phyloP scores from a whole-genome alignment of 2,797 vertebrate species.

The Urocyon cinereoargenteus region DNA sequence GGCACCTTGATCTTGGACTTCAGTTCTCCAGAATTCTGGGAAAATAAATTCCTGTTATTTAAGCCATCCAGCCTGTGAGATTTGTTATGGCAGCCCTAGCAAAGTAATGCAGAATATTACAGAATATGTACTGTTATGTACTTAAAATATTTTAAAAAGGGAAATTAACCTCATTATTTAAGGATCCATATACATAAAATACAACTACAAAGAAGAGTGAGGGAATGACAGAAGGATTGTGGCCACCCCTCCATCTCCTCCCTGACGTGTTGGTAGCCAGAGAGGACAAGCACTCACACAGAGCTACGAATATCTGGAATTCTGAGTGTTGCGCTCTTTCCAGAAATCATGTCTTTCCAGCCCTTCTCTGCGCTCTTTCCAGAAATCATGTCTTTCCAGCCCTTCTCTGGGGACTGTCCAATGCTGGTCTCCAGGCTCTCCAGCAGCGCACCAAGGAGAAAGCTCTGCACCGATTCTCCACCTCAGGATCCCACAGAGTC shows the following conservation, averaged over 20 bases:
- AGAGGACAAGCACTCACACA: no score
- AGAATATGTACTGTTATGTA: background rate
- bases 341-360: background rate
- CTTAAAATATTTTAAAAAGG: background rate
- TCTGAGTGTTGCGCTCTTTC: background rate
- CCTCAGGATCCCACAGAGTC: background rate
- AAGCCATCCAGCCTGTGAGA: background rate
- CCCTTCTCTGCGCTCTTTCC: background rate
- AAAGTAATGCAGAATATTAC: no score
- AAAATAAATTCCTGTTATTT: background rate
- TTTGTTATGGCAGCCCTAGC: background rate
- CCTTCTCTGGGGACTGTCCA: no score
- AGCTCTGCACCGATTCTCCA: background rate
- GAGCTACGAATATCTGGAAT: background rate
- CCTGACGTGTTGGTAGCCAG: no score
- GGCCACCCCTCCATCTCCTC: background rate
- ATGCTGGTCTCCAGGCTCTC: background rate
- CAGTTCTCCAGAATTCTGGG: background rate
- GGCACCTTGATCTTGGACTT: background rate
- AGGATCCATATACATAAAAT: background rate
- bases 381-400: background rate
- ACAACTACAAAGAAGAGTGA: background rate
- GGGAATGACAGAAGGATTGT: background rate
- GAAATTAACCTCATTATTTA: background rate
- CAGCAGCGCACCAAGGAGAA: background rate